Evolutionary conservation across 2,888 invertebrate species (phyloP).

Genomic region (Drosophila rubida): DNA sequence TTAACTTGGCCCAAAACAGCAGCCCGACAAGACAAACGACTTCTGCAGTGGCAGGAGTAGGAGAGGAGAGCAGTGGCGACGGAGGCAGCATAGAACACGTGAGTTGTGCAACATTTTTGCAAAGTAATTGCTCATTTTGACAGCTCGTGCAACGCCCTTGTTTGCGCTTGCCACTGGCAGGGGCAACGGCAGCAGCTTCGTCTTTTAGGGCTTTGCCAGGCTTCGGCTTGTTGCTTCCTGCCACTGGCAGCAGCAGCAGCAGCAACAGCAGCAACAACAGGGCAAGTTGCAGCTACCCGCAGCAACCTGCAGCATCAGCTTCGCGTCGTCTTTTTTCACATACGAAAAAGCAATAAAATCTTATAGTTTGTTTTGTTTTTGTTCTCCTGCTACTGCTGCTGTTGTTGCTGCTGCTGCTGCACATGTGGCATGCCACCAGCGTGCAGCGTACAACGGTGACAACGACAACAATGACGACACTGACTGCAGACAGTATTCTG

Average conservation of each 20-base stretch:
- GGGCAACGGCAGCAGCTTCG: conserved; percentile 36
- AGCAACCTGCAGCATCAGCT: conserved; percentile 58
- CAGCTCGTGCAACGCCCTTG: conserved; percentile 80
- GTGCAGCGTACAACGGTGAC: conserved; percentile 52
- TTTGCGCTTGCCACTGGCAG: conserved; percentile 53
- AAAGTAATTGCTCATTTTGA: conserved; percentile 81
- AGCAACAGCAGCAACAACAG: conserved; percentile 29
- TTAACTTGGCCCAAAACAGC: conserved; percentile 43
- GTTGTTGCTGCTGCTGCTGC: conserved; percentile 35
- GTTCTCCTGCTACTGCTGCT: conserved; percentile 20
- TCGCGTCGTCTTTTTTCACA: conserved; percentile 65
- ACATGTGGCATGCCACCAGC: conserved; percentile 68
- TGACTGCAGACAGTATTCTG: conserved; percentile 71
- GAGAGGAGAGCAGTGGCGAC: background rate
- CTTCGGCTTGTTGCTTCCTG: conserved; percentile 75
- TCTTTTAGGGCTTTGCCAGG: conserved; percentile 45
- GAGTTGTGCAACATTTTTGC: conserved; percentile 79
- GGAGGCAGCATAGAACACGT: conserved; percentile 57
- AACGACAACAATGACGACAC: conserved; percentile 78
- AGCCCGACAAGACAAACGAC: conserved; percentile 70
- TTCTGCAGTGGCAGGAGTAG: conserved; percentile 32
- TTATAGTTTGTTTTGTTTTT: conserved; percentile 71
- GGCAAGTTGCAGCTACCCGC: conserved; percentile 48
- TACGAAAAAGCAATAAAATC: conserved; percentile 76
- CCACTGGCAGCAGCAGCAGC: conserved; percentile 39